Base-by-base conservation (phyloP, 2,113 vertebrate species). In the Corapipo altera region DNA sequence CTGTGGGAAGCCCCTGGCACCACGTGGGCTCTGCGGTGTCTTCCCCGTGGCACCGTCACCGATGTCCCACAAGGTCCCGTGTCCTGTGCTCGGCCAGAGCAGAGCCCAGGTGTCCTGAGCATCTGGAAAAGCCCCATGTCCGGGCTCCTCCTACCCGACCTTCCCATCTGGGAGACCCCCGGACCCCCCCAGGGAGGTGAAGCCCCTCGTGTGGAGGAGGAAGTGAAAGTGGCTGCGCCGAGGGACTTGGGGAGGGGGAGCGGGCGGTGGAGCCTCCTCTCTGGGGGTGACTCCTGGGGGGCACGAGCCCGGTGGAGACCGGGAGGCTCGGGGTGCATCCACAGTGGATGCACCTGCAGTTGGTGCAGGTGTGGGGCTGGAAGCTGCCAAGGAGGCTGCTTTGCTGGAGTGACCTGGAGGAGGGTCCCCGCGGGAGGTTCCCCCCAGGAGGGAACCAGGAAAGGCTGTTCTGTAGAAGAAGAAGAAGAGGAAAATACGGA, bases 111-210 rank as follows among this genome's bases (percentile, higher is more conserved):
- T 46, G 73, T 62, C 39, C 43, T 1, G 5, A 32, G 22, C 6
- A 11, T 43, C 57, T 17, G n/a, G 39, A 39, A 85, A 87, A 27
- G n/a, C 10, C n/a, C 13, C 28, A 7, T 4, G 1, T 70, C 28
- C 0, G 0, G 26, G 64, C 37, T 66, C 70, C 18, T 59, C 77
- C 71, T 35, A 58, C 58, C 57, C 3, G 3, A 27, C 46, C 35
- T 58, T 18, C 32, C 27, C 0, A 1, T 37, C 28, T 0, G 0
- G 26, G 37, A 12, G 12, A 59, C 15, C 33, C 33, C 39, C 7
- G 4, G 13, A 28, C 43, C 21, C 21, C 49, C 51, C 32, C 2
- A 3, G 37, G 59, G 39, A 41, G 18, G n/a, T 0, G 0, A 67
- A 77, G 49, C 30, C 32, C 13, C n/a, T 49, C 0, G 8, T 43